phyloP scores from a whole-genome alignment of 1,140 invertebrate genomes.

The Drosophila quadrilineata region DNA sequence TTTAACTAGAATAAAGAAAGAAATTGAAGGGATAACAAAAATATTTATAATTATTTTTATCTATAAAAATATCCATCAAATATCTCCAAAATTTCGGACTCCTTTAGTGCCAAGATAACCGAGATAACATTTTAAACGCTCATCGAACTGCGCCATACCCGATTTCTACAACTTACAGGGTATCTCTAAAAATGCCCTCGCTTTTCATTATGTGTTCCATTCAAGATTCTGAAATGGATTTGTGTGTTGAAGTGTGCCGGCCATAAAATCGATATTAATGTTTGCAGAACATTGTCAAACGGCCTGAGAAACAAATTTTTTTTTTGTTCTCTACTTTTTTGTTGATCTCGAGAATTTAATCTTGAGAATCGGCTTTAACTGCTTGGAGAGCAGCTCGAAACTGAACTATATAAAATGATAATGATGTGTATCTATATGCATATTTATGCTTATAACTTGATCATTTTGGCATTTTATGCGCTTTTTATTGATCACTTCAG shows the following conservation, averaged over 20 bases:
- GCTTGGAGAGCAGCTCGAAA: no score
- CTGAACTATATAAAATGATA: constrained; percentile 11
- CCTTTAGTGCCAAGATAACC: no score
- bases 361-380: background rate
- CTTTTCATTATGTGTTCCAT: constrained; percentile 16
- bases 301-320: constrained; percentile 10
- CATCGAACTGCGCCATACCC: background rate
- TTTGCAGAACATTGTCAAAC: constrained; percentile 10
- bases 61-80: no score
- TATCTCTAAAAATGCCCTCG: constrained; percentile 11
- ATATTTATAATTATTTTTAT: no score
- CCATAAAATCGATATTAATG: constrained; percentile 43
- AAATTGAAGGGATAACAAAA: no score
- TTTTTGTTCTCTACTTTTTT: no score
- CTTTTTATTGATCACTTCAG: constrained; percentile 23
- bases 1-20: no score
- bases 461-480: constrained; percentile 36
- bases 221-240: constrained; percentile 15
- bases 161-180: background rate
- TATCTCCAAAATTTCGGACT: no score
- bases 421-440: no score
- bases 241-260: constrained; percentile 31
- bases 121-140: no score
- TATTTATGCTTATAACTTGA: constrained; percentile 46
- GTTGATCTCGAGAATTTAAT: no score